These are phyloP conservation scores for Vultur gryphus DNA, from an alignment of 2,797 vertebrate genomes.

Conservation along the genomic window DNA sequence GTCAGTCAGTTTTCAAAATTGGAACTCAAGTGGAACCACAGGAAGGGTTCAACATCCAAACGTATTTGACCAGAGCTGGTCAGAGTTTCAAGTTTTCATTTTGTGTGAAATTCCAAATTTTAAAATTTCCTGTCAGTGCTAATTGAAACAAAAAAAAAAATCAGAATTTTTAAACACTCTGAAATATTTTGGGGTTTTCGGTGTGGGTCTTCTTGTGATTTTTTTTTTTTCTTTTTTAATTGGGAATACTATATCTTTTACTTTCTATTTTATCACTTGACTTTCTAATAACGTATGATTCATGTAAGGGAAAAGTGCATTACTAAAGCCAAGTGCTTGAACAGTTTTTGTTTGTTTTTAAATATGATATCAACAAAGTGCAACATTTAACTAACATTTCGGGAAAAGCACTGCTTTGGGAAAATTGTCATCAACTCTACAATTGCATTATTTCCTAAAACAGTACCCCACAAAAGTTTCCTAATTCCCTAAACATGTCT, in stretches of 20 bases:
- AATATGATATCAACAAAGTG: not conserved
- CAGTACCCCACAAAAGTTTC: not conserved
- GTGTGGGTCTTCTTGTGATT: accelerated
- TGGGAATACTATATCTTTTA: not conserved
- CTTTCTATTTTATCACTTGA: not conserved
- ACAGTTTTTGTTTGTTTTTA: not conserved
- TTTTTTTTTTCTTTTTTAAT: not conserved
- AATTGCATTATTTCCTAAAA: not conserved
- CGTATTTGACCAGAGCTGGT: not conserved
- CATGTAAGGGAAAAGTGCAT: not conserved
- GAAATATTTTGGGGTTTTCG: not conserved
- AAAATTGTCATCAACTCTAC: not conserved
- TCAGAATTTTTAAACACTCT: not conserved
- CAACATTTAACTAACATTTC: not conserved
- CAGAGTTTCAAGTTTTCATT: not conserved
- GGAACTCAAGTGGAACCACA: not conserved
- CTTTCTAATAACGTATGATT: not conserved
- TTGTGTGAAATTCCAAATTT: not conserved
- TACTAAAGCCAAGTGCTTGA: not conserved
- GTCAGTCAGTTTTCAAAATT: not conserved
- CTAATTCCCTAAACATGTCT: not conserved
- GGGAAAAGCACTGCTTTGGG: not conserved
- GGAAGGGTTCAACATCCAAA: not conserved
- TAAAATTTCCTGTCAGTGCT: not conserved
- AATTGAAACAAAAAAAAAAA: not conserved